Base-by-base conservation (phyloP, 2,888 invertebrate species). In the Tryphoninae sp. region DNA sequence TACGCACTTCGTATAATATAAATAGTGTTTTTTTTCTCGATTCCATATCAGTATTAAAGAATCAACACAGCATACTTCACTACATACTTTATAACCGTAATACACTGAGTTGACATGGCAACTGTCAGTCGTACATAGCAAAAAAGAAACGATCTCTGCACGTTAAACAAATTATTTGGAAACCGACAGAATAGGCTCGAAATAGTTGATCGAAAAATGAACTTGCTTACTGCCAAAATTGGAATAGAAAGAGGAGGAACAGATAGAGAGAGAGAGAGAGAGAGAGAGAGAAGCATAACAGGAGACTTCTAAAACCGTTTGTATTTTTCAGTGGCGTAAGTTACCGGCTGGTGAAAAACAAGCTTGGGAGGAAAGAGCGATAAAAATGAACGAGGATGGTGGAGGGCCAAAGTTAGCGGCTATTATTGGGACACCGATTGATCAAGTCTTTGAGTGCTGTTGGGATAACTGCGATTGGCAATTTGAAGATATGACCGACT, bases 381-480 rank as follows among this genome's bases (percentile, higher is more conserved):
- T 95, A 42, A 95, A 95, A 88, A 95, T 97, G 91, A 99, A 98
- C 89, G 97, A 97, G 91, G 98, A 98, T 90, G 95, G 95, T 9
- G 94, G 96, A 26, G 95, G 96, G 2, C 65, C 87, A 78, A 92
- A 91, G 83, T 91, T 91, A 67, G 91, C 90, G 26, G 87, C 91
- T 65, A 86, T 87, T 71, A 85, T 86, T 80, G 86, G 88, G 33
- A 82, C 90, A 86, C 80, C 90, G 88, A 84, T 92, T 90, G 84
- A 93, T 92, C 90, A 92, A 83, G 95, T 97, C 0, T 98, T 94
- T 90, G 97, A 98, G 89, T 98, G 98, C 88, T 94, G 95, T 42
- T 98, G 98, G 98, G 97, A 97, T 88, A 96, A 94, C 71, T 98
- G 98, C 91, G 98, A 98, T 92, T 97, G 94, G 91, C 98, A 98